Conservation (phyloP, 2,113 vertebrate genomes). For the Synchiropus splendidus region DNA sequence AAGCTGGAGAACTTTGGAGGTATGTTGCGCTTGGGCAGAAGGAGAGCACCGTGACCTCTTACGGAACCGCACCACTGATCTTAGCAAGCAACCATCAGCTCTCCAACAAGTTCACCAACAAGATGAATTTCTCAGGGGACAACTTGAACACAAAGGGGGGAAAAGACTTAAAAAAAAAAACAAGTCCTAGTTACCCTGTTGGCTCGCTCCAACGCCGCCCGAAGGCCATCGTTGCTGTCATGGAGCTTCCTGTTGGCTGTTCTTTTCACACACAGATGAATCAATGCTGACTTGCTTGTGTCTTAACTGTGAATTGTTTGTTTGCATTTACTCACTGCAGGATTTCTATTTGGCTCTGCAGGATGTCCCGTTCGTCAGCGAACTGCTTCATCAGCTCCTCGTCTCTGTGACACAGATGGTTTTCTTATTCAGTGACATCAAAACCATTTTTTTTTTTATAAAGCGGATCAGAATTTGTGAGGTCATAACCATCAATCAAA, state of each 20-base stretch:
- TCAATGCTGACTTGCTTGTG: neutral
- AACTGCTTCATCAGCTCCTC: slow-evolving; percentile 83
- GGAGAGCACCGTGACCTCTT: too few species aligned
- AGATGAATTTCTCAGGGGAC: neutral
- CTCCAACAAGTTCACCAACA: neutral
- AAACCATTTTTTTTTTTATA: too few species aligned
- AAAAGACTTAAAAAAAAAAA: neutral
- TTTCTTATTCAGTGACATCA: too few species aligned
- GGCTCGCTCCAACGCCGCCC: slow-evolving; percentile 36
- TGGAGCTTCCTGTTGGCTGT: slow-evolving; percentile 59
- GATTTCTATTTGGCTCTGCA: slow-evolving; percentile 89
- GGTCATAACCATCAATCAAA: neutral
- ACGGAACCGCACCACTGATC: too few species aligned
- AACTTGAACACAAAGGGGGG: neutral
- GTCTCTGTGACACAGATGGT: slow-evolving; percentile 68
- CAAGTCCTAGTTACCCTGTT: slow-evolving; percentile 17
- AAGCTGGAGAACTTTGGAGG: too few species aligned
- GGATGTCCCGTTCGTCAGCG: slow-evolving; percentile 79
- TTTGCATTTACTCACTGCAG: slow-evolving; percentile 78
- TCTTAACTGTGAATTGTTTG: neutral
- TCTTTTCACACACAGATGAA: slow-evolving; percentile 20
- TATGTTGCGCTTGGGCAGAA: too few species aligned
- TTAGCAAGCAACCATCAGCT: too few species aligned
- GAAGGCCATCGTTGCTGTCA: slow-evolving; percentile 53
- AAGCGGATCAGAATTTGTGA: too few species aligned